Conservation (phyloP, 23 tunicate genomes). For the Ascidia mentula region DNA sequence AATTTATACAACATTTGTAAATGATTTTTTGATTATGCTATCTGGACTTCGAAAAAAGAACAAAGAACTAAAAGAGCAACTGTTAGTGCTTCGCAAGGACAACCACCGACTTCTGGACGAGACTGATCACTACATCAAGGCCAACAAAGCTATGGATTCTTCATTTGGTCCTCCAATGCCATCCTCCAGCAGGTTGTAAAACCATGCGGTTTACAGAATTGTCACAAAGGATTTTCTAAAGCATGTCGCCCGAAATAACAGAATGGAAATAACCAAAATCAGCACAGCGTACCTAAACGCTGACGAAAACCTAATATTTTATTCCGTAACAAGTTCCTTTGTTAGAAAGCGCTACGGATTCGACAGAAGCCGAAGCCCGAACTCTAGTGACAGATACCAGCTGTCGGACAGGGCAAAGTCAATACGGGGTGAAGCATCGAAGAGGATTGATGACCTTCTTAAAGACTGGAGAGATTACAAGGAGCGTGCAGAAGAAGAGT, state of each 20-base stretch:
- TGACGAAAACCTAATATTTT: no score
- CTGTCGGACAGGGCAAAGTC: conserved; percentile 46
- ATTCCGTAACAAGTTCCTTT: no score
- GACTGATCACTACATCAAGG: neutral
- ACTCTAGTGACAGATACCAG: neutral
- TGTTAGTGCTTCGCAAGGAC: neutral
- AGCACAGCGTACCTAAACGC: no score
- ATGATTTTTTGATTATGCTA: neutral
- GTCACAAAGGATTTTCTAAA: no score
- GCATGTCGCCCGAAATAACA: no score
- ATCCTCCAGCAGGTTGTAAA: neutral
- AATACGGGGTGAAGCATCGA: conserved; percentile 60
- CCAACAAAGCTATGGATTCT: neutral
- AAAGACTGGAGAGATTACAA: conserved; percentile 52
- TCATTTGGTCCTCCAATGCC: neutral
- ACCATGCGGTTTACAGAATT: no score
- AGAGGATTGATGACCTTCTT: conserved; percentile 32
- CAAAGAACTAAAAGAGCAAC: neutral
- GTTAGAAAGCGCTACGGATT: neutral
- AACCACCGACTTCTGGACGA: neutral
- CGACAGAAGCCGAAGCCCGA: neutral
- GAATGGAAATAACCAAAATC: no score
- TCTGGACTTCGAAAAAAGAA: neutral
- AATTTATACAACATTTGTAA: no score
- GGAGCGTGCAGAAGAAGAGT: conserved; percentile 45